Conservation (phyloP, 2,888 invertebrate genomes). For the Griposia aprilina region DNA sequence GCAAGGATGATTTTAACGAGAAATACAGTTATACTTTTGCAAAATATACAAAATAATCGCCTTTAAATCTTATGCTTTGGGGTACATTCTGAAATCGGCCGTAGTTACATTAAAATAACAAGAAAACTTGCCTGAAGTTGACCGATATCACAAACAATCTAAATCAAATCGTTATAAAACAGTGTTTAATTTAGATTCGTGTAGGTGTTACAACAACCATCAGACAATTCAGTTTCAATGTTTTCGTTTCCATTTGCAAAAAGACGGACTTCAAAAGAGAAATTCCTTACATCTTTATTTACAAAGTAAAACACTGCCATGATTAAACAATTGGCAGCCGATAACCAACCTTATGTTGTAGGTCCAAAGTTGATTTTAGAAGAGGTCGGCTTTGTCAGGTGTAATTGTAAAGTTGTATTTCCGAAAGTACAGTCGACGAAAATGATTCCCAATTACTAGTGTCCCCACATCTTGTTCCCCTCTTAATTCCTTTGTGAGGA, state of each 20-base stretch:
- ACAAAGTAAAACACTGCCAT: slow-evolving; percentile 32
- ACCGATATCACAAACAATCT: background rate
- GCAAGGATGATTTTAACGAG: background rate
- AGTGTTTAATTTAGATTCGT: slow-evolving; percentile 47
- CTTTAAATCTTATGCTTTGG: background rate
- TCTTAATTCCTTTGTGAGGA: slow-evolving; percentile 71
- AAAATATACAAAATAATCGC: background rate
- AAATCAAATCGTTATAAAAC: slow-evolving; percentile 25
- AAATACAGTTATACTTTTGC: background rate
- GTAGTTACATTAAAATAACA: background rate
- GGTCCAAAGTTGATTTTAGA: background rate
- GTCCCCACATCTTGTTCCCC: slow-evolving; percentile 63
- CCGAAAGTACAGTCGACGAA: slow-evolving; percentile 61
- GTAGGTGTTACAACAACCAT: slow-evolving; percentile 49
- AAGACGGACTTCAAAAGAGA: slow-evolving; percentile 67
- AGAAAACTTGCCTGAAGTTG: background rate
- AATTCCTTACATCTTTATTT: slow-evolving; percentile 62
- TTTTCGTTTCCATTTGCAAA: slow-evolving; percentile 68
- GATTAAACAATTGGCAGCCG: background rate
- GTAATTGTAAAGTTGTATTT: slow-evolving; percentile 32
- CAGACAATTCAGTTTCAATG: slow-evolving; percentile 56
- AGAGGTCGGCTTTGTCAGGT: background rate
- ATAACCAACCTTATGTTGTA: slow-evolving; percentile 34
- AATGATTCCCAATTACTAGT: slow-evolving; percentile 73
- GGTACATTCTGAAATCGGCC: too few species aligned